These are phyloP conservation scores for Penaeus japonicus DNA, from an alignment of 1,140 invertebrate species.

Conservation along the genomic window DNA sequence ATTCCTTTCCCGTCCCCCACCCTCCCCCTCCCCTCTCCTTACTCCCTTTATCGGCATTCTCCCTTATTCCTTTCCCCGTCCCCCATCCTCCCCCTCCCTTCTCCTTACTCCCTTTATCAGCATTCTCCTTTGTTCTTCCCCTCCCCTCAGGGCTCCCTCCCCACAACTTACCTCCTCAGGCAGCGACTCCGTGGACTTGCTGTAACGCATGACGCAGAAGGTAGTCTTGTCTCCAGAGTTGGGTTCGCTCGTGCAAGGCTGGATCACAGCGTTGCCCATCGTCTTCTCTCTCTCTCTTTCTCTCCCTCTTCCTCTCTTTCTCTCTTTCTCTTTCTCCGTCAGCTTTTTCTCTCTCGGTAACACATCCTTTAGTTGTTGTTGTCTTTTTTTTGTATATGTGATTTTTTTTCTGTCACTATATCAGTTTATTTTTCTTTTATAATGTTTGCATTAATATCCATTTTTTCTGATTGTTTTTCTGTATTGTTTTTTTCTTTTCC, in stretches of 20 bases:
- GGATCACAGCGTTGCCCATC: conserved; percentile 43
- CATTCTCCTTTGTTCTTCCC: background rate
- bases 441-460: too few species aligned
- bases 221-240: background rate
- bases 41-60: background rate
- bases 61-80: background rate
- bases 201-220: conserved; percentile 37
- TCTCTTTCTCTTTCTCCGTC: background rate
- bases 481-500: too few species aligned
- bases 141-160: background rate
- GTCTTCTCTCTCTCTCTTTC: background rate
- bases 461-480: too few species aligned
- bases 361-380: too few species aligned
- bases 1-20: background rate
- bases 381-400: too few species aligned
- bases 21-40: background rate
- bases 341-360: too few species aligned
- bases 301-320: background rate
- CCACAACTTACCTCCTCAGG: conserved; percentile 22
- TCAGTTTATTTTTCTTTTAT: too few species aligned
- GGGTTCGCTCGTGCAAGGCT: conserved; percentile 40
- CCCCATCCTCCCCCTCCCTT: background rate
- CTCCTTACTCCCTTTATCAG: too few species aligned
- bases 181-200: conserved; percentile 31
- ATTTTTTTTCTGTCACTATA: too few species aligned